Evolutionary conservation across 2,888 invertebrate genomes (phyloP).

Genomic region (Notocelia uddmanniana): DNA sequence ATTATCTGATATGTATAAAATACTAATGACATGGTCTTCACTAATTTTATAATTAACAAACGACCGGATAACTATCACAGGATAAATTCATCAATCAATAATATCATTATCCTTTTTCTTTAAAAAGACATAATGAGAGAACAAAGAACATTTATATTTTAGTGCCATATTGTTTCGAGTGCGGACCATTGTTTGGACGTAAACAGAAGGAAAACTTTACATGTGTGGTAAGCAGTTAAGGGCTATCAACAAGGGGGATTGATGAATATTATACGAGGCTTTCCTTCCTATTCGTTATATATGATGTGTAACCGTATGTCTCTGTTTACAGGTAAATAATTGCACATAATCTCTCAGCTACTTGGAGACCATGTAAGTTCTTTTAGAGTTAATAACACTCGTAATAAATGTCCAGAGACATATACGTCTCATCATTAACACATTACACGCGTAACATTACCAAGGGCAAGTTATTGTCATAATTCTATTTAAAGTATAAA

Average conservation of each 20-base stretch:
- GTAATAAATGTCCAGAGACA: background rate
- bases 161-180: slow-evolving; percentile 72
- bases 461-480: background rate
- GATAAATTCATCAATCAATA: background rate
- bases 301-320: background rate
- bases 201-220: slow-evolving; percentile 55
- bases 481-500: too few species aligned
- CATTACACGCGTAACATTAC: background rate
- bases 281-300: background rate
- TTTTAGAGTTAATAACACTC: background rate
- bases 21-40: background rate
- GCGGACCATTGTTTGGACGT: slow-evolving; percentile 69
- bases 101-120: background rate
- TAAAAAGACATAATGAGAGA: slow-evolving; percentile 36
- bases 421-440: background rate
- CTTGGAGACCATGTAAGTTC: slow-evolving; percentile 6
- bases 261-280: background rate
- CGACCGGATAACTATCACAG: background rate
- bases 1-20: background rate
- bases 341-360: background rate
- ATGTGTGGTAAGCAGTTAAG: slow-evolving; percentile 58
- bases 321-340: slow-evolving; percentile 28
- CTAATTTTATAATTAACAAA: background rate
- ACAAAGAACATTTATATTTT: slow-evolving; percentile 67
- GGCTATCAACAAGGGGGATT: slow-evolving; percentile 50